Evolutionary conservation across 2,113 vertebrate genomes (phyloP), one percentile per base, ranked within the genome.

Genomic region (Platysternon megacephalum): DNA sequence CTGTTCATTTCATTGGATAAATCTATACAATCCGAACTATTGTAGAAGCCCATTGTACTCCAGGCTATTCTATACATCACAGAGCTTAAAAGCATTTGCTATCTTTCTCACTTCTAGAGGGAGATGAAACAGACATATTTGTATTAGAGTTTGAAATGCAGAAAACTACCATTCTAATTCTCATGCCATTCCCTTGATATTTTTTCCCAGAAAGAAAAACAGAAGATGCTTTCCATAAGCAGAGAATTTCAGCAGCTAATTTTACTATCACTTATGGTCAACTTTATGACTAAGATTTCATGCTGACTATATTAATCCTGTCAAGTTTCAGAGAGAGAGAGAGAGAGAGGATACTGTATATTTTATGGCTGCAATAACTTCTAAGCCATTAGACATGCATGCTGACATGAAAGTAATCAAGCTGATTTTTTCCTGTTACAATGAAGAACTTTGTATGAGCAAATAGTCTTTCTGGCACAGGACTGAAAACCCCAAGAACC

Each of bases 291-390:
- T 87, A 95, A 96, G 95, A 92, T 86, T 98, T 96, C 88, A 82
- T 91, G 97, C 93, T 93, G 87, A 95, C 96, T 95, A 96, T 94
- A 97, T 97, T 96, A 87, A 95, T 95, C 95, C 96, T 92, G 83
- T 95, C 97, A 95, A 91, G 96, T 96, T 94, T 93, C 58, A 79
- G 94, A 95, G 93, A 17, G 32, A 53, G 8, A 76, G 94, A 96
- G 93, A 21, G 32, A 17, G 32, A 68, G 52, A 93, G 96, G 92
- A 96, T 82, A 86, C 92, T 90, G 97, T 95, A 95, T 95, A 95
- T 95, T 96, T 94, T 94, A 96, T 72, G 91, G 96, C 86, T 92
- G 85, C 96, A 86, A 90, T 93, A 93, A 96, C 94, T 96, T 94
- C 95, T 93, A 83, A 94, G 87, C 95, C 94, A 76, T 95, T 94